These are phyloP conservation scores for Neolamprologus ventralis DNA, from an alignment of 2,113 vertebrate species.

Conservation along the genomic window DNA sequence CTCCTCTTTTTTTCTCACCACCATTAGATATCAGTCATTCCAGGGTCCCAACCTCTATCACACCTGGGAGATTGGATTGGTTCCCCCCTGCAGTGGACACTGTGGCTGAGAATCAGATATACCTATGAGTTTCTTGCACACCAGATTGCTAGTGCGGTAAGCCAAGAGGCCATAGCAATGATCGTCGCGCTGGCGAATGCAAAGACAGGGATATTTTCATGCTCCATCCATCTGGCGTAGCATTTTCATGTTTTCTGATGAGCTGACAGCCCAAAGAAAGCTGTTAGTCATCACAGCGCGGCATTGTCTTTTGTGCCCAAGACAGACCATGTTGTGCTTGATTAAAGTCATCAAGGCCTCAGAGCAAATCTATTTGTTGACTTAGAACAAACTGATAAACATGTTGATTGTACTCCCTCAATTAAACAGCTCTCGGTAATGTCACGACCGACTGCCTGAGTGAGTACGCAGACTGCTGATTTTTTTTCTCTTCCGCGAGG, in stretches of 20 bases:
- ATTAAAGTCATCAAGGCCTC: constrained; percentile 13
- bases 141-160: constrained; percentile 13
- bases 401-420: constrained; percentile 13
- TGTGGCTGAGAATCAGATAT: not conserved
- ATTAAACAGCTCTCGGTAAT: constrained; percentile 9
- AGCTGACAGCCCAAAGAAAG: constrained; percentile 35
- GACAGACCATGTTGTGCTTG: constrained; percentile 2
- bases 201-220: constrained; percentile 23
- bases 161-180: not conserved
- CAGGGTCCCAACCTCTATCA: constrained; percentile 50
- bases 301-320: not conserved
- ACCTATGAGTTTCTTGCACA: constrained; percentile 11
- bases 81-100: not conserved
- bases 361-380: constrained; percentile 22
- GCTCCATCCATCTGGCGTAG: constrained; percentile 31
- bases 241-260: constrained; percentile 57
- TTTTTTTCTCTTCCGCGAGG: not conserved
- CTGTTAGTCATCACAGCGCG: constrained; percentile 12
- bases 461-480: not conserved
- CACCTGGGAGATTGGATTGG: constrained; percentile 37
- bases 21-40: not conserved
- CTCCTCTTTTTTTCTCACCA: not conserved
- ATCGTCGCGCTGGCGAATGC: not conserved
- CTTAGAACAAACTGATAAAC: constrained; percentile 37
- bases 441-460: not conserved